phyloP scores from a whole-genome alignment of 2,113 vertebrate species.

The Ictalurus furcatus region DNA sequence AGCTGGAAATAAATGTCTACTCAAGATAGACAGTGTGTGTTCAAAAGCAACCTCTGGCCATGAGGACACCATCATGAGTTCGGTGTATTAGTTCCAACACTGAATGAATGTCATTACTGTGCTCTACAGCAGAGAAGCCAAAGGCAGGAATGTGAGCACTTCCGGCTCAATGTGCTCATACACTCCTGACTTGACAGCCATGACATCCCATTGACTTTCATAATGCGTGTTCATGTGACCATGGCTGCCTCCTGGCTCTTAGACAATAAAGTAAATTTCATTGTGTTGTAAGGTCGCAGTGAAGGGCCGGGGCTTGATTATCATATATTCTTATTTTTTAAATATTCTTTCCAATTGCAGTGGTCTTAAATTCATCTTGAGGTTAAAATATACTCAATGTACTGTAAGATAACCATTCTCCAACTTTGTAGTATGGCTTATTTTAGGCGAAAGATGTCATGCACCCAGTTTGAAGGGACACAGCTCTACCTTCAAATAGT shows the following conservation, averaged over 20 bases:
- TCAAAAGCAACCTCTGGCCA: slow-evolving; percentile 40
- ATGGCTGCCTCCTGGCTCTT: slow-evolving; percentile 44
- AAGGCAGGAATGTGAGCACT: slow-evolving; percentile 54
- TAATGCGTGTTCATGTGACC: slow-evolving; percentile 59
- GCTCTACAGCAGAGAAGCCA: slow-evolving; percentile 31
- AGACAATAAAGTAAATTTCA: slow-evolving; percentile 41
- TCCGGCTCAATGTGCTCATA: slow-evolving; percentile 50
- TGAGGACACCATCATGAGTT: slow-evolving; percentile 34
- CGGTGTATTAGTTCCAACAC: slow-evolving; percentile 58
- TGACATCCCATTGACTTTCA: slow-evolving; percentile 61
- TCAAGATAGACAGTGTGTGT: slow-evolving; percentile 40
- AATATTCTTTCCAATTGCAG: not conserved
- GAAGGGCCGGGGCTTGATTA: not conserved
- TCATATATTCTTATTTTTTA: not conserved
- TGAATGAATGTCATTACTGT: slow-evolving; percentile 58
- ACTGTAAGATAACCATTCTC: slow-evolving; percentile 24
- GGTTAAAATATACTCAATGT: not conserved
- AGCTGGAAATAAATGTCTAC: slow-evolving; percentile 42
- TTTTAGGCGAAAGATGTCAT: not conserved
- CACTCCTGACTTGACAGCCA: slow-evolving; percentile 61
- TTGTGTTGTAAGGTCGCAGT: slow-evolving; percentile 34
- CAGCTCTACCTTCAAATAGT: not conserved
- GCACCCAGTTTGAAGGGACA: not conserved
- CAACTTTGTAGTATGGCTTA: slow-evolving; percentile 1
- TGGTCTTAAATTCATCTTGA: not conserved